Evolutionary conservation across 2,888 invertebrate genomes (phyloP), one percentile per base, ranked within the genome.

Genomic region (Auanema freiburgensis): DNA sequence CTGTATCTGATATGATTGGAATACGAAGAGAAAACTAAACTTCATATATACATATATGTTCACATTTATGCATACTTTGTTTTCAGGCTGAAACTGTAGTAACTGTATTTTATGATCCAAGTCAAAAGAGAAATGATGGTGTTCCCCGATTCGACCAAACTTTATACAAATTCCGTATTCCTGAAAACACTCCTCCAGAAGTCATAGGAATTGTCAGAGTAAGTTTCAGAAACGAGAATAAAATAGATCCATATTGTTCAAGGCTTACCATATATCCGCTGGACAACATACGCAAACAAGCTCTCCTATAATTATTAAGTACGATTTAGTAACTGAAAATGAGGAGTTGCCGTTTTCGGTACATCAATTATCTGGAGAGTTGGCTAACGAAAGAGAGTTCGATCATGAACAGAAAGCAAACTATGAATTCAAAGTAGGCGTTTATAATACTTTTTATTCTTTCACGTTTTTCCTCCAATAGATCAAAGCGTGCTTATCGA

Each of bases 121-220:
- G 63, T 21, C 51, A 57, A 12, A 61, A 64, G 44, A 44, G 50
- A 2, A 67, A 56, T 56, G 67, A 65, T 16, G 57, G 66, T 2
- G 50, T 51, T 18, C 74, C 74, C 12, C 66, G 66, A 1, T 74
- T 74, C 59, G 71, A 71, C 52, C 66, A 66, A 25, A 67, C 69
- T 21, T 46, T 56, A 1, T 74, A 74, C 51, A 46, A 62, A 33
- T 71, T 74, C 55, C 44, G 64, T 11, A 65, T 71, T 10, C 52
- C 53, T 14, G 74, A 74, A 44, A 65, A 65, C 53, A 61, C 66
- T 18, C 59, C 65, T 40, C 69, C 74, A 1, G 71, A 66, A 63
- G 74, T 74, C 6, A 68, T 74, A 49, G 71, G 71, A 50, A 59
- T 65, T n/a, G 64, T 66, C 6, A 59, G 69, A 23, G 72, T 72